Evolutionary conservation across 2,113 vertebrate genomes (phyloP).

Genomic region (Meleagris gallopavo): DNA sequence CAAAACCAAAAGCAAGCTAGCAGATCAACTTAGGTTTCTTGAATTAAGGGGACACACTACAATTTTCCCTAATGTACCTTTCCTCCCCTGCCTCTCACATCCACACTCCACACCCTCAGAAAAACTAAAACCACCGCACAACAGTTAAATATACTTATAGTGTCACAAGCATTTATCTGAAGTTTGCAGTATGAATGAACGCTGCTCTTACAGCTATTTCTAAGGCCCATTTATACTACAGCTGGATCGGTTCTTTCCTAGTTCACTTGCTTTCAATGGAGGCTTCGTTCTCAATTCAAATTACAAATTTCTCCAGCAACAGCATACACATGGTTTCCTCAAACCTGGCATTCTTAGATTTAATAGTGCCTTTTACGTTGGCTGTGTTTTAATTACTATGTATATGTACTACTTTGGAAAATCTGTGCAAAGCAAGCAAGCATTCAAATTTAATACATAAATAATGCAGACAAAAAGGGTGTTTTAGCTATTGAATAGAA

Average conservation of each 20-base stretch:
- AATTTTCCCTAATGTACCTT: neutral
- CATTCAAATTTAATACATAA: neutral
- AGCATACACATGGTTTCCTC: neutral
- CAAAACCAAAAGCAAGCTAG: neutral
- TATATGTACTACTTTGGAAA: neutral
- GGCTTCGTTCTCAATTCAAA: constrained; percentile 15
- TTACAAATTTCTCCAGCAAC: neutral
- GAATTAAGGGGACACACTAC: neutral
- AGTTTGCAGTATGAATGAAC: constrained; percentile 4
- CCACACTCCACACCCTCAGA: neutral
- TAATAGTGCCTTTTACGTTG: neutral
- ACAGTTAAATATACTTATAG: neutral
- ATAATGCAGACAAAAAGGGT: neutral
- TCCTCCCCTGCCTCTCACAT: rapidly evolving
- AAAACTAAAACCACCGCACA: neutral
- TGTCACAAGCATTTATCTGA: neutral
- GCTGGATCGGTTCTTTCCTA: constrained; percentile 2
- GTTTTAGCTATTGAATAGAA: neutral
- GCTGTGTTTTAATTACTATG: neutral
- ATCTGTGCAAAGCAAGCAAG: neutral
- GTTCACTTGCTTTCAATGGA: constrained; percentile 12
- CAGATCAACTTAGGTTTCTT: neutral
- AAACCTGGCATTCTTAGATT: neutral
- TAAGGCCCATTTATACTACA: constrained; percentile 2
- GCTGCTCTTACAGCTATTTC: neutral